Base-by-base conservation (phyloP, 37 sponge, comb jelly and placozoan genomes). In the Cladorhizidae sp. region DNA sequence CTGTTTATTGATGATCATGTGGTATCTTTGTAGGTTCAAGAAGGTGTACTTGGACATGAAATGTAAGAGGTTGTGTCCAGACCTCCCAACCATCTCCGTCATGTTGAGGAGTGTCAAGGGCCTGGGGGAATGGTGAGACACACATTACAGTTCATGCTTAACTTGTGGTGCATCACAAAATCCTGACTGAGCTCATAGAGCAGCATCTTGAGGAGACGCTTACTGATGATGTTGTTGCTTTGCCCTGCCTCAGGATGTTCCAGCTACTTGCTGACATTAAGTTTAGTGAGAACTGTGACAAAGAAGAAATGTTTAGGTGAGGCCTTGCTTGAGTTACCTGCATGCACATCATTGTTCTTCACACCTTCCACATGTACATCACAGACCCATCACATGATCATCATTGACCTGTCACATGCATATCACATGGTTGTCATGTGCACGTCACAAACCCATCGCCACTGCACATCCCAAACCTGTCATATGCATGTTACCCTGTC, bases 261-360 rank as follows among this genome's bases (percentile, higher is more conserved):
- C 65, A 77, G n/a, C 41, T 77, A 14, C 61, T 77, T 23, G 49
- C 61, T 8, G 78, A 77, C 41, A 26, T 58, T 11, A 64, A 77
- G 40, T 23, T 26, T 25, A 42, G 78, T 40, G 62, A 26, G 1
- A 22, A 45, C 21, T 2, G 11, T n/a, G 49, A 28, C 11, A 57
- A 8, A n/a, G 40, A 57, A 20, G 49, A 22, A n/a, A n/a, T n/a
- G n/a, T n/a, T n/a, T n/a, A n/a, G n/a, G n/a, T n/a, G n/a, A n/a
- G 15, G 73, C 51, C 22, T 25, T 26, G 51, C 22, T 5, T 18
- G 18, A 18, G 56, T 54, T 14, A 54, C 56, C 18, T 54, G 56
- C 56, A 54, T 54, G 18, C 56, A 18, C 56, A 20, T 20, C 18
- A 20, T 20, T 14, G 56, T 20, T 54, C 56, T 20, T 18, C 14